Conservation (phyloP, 1,140 invertebrate species). For the Copidosoma floridanum region DNA sequence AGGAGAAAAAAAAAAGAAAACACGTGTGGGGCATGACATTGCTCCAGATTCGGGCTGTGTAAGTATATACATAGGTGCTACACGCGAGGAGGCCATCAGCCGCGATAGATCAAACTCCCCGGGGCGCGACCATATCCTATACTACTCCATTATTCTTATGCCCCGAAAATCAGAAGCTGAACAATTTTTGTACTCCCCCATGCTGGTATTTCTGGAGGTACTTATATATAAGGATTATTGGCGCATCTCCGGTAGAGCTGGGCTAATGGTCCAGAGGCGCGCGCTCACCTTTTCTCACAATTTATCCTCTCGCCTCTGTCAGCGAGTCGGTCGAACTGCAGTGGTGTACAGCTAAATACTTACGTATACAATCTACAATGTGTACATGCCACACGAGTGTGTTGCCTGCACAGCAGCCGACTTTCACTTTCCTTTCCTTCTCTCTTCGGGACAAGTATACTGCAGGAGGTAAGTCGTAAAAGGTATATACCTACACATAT, state of each 20-base stretch:
- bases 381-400: not conserved
- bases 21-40: not conserved
- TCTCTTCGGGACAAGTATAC: too few species aligned
- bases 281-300: slow-evolving; percentile 27
- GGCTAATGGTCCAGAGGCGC: slow-evolving; percentile 10
- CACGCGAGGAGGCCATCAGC: not conserved
- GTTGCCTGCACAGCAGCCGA: not conserved
- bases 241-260: not conserved
- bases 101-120: not conserved
- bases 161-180: too few species aligned
- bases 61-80: not conserved
- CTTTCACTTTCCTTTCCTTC: slow-evolving; percentile 25
- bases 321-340: not conserved
- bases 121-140: not conserved
- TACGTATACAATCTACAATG: too few species aligned
- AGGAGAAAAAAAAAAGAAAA: not conserved
- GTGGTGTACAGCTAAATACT: too few species aligned
- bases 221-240: not conserved
- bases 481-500: too few species aligned
- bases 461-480: too few species aligned
- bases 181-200: not conserved
- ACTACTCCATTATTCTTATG: too few species aligned
- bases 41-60: not conserved
- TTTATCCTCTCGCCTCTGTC: slow-evolving; percentile 24
- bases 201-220: slow-evolving; percentile 7